These are phyloP conservation scores for Drosophila macrospina DNA, from an alignment of 2,888 invertebrate genomes.

Conservation along the genomic window DNA sequence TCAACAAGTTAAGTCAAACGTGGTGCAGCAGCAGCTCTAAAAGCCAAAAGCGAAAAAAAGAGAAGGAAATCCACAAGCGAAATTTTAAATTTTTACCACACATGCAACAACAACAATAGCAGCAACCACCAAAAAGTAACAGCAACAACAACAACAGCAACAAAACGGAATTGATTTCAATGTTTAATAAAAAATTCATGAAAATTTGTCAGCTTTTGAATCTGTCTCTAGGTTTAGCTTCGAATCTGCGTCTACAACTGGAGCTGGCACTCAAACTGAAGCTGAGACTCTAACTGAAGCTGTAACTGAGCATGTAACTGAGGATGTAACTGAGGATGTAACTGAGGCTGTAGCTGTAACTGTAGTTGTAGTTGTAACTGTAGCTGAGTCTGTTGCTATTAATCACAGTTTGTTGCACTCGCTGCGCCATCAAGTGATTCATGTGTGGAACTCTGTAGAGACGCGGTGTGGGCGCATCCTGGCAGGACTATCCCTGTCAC, in stretches of 20 bases:
- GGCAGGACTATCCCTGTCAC: slow-evolving; percentile 62
- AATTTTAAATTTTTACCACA: slow-evolving; percentile 66
- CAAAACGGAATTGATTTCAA: slow-evolving; percentile 78
- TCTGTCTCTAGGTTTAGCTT: slow-evolving; percentile 12
- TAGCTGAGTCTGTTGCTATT: slow-evolving; percentile 62
- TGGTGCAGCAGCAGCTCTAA: slow-evolving; percentile 62
- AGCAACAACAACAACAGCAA: slow-evolving; percentile 26
- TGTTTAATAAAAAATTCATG: slow-evolving; percentile 82
- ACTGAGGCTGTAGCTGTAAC: background rate
- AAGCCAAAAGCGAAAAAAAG: slow-evolving; percentile 39
- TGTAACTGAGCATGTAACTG: background rate
- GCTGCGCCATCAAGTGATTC: slow-evolving; percentile 79
- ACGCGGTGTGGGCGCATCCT: slow-evolving; percentile 67
- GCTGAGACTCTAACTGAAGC: slow-evolving; percentile 6
- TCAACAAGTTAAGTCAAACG: slow-evolving; percentile 83
- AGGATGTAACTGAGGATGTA: slow-evolving; percentile 7
- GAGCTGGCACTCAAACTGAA: background rate
- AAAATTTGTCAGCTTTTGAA: slow-evolving; percentile 79
- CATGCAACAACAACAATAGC: slow-evolving; percentile 46
- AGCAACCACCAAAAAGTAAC: slow-evolving; percentile 15
- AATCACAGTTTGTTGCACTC: slow-evolving; percentile 82
- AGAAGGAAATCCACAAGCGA: slow-evolving; percentile 45
- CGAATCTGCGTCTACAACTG: slow-evolving; percentile 2
- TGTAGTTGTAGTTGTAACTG: slow-evolving; percentile 1
- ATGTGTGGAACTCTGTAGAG: slow-evolving; percentile 53